A percentile compares a stretch with the other conserved stretches of the same genome.
Evolutionary conservation across 2,888 invertebrate species (phyloP).

Genomic region (Andrena camellia): DNA sequence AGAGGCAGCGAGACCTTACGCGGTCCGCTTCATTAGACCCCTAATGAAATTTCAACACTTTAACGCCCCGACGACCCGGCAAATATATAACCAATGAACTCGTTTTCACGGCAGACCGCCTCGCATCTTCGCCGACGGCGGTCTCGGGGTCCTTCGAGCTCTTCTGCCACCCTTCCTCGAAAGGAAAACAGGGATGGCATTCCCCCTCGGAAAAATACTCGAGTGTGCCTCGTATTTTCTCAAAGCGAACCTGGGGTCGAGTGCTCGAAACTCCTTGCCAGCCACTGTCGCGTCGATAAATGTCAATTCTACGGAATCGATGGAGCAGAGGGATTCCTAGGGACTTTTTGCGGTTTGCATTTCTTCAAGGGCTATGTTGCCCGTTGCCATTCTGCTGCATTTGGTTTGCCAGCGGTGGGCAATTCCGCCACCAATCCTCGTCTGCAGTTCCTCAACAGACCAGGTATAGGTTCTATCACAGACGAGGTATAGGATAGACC

Average conservation of each 20-base stretch:
- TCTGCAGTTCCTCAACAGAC: too few relatives aligned
- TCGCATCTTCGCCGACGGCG: slow-evolving; percentile 74
- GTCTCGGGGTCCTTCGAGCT: slow-evolving; percentile 68
- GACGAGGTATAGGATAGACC: too few relatives aligned
- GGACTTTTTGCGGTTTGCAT: neutral
- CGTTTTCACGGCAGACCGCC: slow-evolving; percentile 79
- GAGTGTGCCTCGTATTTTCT: slow-evolving; percentile 39
- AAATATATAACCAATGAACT: slow-evolving; percentile 82
- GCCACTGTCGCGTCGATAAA: slow-evolving; percentile 43
- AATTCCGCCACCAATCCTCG: too few relatives aligned
- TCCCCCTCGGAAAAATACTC: slow-evolving; percentile 64
- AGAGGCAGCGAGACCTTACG: slow-evolving; percentile 75
- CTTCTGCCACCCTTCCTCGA: slow-evolving; percentile 64
- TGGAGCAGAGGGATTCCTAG: too few relatives aligned
- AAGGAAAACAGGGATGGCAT: slow-evolving; percentile 70
- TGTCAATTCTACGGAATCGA: slow-evolving; percentile 17
- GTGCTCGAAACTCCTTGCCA: slow-evolving; percentile 54
- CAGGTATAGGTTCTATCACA: too few relatives aligned
- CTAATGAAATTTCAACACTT: slow-evolving; percentile 81
- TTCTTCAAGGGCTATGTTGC: neutral
- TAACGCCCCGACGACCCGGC: slow-evolving; percentile 78
- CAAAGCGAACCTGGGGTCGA: slow-evolving; percentile 67
- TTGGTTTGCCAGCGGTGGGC: too few relatives aligned
- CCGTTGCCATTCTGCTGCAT: too few relatives aligned
- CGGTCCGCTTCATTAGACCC: slow-evolving; percentile 78